These are phyloP conservation scores for Drosophila willistoni DNA, from an alignment of 1,140 invertebrate genomes.

Conservation along the genomic window DNA sequence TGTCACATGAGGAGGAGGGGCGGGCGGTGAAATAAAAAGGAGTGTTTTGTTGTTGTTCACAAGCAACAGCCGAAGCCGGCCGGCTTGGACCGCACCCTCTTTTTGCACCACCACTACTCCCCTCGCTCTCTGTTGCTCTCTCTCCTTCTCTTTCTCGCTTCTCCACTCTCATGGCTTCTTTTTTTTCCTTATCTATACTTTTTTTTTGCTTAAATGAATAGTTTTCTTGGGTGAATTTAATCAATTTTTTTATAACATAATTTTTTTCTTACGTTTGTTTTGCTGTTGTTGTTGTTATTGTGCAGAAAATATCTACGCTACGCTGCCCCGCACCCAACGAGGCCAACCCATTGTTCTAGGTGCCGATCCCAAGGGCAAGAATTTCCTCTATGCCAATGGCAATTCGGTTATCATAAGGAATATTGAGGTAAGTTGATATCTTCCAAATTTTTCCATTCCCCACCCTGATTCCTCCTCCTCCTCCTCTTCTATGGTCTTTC, in stretches of 20 bases:
- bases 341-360: slow-evolving; percentile 97
- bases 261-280: background rate
- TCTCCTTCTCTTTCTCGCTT: background rate
- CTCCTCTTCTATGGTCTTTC: slow-evolving; percentile 8
- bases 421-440: slow-evolving; percentile 90
- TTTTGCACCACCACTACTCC: slow-evolving; percentile 12
- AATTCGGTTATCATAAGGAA: slow-evolving; percentile 99
- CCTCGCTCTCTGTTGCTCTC: background rate
- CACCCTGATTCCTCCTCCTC: too few species aligned
- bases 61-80: slow-evolving; percentile 16
- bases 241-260: slow-evolving; percentile 20
- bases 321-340: slow-evolving; percentile 95
- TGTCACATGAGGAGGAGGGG: background rate
- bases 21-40: background rate
- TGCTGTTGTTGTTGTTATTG: slow-evolving; percentile 61
- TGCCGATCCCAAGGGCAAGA: slow-evolving; percentile 98
- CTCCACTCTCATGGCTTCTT: slow-evolving; percentile 1
- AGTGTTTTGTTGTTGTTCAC: background rate
- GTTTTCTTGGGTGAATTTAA: background rate
- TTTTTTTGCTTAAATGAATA: background rate
- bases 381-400: slow-evolving; percentile 98
- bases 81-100: slow-evolving; percentile 59
- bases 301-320: slow-evolving; percentile 95
- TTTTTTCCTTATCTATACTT: background rate
- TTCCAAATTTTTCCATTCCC: background rate